Conservation (phyloP, 2,113 vertebrate species). For the Dipodomys spectabilis region DNA sequence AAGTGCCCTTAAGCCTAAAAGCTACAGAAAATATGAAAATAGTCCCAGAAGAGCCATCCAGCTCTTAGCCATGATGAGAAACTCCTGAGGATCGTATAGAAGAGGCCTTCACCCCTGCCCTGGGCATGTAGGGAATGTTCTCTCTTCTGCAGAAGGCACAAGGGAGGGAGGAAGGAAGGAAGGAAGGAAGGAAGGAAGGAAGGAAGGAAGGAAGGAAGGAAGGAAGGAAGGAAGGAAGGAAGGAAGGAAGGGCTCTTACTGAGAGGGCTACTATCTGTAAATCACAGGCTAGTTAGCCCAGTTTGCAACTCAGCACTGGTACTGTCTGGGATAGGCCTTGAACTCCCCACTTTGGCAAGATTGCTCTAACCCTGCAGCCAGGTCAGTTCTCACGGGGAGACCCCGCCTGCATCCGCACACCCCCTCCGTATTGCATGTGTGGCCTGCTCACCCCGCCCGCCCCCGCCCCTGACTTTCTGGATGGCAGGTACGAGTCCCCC, state of each 20-base stretch:
- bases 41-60: constrained; percentile 49
- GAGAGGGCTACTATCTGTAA: not conserved
- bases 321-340: constrained; percentile 57
- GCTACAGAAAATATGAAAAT: constrained; percentile 33
- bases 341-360: constrained; percentile 67
- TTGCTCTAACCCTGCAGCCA: constrained; percentile 67
- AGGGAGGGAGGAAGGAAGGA: not conserved
- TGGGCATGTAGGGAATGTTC: constrained; percentile 43
- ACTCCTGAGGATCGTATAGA: constrained; percentile 32
- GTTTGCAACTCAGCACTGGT: constrained; percentile 23
- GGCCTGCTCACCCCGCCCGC: not conserved
- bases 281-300: not conserved
- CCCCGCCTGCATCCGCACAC: constrained; percentile 63
- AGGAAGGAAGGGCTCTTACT: too few species aligned
- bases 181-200: not conserved
- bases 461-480: constrained; percentile 26
- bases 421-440: constrained; percentile 73
- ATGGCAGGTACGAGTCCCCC: constrained; percentile 61
- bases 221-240: not conserved
- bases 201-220: not conserved
- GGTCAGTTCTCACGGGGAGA: constrained; percentile 71
- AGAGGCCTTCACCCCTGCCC: not conserved
- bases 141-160: constrained; percentile 7
- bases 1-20: constrained; percentile 53
- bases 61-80: constrained; percentile 21